These are phyloP conservation scores for Paedocypris micromegethes DNA, from an alignment of 2,797 vertebrate species.

Conservation along the genomic window DNA sequence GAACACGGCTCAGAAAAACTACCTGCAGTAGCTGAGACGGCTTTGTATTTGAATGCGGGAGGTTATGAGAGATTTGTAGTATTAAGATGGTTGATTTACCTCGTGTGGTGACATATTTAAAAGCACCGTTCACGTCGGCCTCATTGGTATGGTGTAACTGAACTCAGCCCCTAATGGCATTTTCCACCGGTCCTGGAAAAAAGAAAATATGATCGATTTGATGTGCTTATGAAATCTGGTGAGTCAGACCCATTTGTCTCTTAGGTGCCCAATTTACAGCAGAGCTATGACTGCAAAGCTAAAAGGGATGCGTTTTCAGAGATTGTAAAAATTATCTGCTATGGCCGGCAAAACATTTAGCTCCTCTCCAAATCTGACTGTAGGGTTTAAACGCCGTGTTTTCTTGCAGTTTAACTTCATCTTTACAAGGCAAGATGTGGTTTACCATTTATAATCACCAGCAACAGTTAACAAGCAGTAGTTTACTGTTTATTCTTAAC, in stretches of 20 bases:
- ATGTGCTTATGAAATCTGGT: conserved; percentile 42
- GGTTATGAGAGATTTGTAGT: conserved; percentile 58
- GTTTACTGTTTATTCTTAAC: too few relatives aligned
- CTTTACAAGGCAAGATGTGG: too few relatives aligned
- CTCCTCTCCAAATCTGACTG: conserved; percentile 17
- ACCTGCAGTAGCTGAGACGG: not conserved
- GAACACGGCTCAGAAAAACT: too few relatives aligned
- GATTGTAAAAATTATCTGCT: conserved; percentile 24
- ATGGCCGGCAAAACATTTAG: conserved; percentile 15
- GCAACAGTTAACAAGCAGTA: too few relatives aligned
- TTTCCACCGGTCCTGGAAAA: conserved; percentile 39
- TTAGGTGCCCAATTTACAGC: conserved; percentile 33
- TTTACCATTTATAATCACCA: too few relatives aligned
- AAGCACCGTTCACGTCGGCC: conserved; percentile 28
- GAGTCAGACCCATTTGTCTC: conserved; percentile 40
- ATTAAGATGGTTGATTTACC: conserved; percentile 60
- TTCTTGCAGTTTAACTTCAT: not conserved
- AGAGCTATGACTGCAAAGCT: conserved; percentile 31
- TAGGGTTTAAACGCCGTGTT: conserved; percentile 12
- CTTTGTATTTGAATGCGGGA: conserved; percentile 59
- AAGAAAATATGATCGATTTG: conserved; percentile 37
- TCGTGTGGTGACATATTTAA: conserved; percentile 52
- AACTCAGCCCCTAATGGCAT: conserved; percentile 32
- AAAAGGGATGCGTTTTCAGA: conserved; percentile 31
- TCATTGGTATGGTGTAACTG: conserved; percentile 32